A percentile compares a stretch with the other conserved stretches of the same genome.
These are phyloP conservation scores for Stichodactyla mertensii DNA, from an alignment of 64 coral and sea anemone species.

Conservation along the genomic window DNA sequence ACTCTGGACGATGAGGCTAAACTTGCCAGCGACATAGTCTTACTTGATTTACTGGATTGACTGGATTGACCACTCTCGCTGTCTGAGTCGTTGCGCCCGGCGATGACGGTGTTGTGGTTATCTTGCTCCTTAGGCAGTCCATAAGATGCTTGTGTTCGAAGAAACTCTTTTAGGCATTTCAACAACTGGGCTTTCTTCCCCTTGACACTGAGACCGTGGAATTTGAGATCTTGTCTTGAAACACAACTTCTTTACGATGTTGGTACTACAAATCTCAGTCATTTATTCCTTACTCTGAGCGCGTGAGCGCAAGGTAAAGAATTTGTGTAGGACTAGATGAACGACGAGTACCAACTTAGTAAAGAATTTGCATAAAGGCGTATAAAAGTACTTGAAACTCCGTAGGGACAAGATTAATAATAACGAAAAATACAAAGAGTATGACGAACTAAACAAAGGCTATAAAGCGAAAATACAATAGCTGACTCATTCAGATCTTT, in stretches of 20 bases:
- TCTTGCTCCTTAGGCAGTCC: not conserved
- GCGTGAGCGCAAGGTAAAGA: no score
- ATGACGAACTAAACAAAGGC: no score
- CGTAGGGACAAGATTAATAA: no score
- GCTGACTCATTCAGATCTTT: no score
- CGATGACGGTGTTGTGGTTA: not conserved
- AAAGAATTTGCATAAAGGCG: no score
- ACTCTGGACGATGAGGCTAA: not conserved
- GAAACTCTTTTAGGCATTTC: not conserved
- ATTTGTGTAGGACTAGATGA: no score
- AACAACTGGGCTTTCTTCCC: not conserved
- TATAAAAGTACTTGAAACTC: no score
- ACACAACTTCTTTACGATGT: constrained; percentile 5
- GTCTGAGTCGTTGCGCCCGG: not conserved
- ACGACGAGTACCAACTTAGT: no score
- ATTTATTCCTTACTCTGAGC: no score
- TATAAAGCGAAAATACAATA: no score
- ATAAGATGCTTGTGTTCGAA: not conserved
- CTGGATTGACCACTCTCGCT: not conserved
- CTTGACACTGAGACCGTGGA: not conserved
- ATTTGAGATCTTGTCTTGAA: not conserved
- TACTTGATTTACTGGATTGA: not conserved
- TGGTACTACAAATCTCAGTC: not conserved
- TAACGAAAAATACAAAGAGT: no score
- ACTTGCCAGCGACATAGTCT: not conserved